Conservation (phyloP, 2,113 vertebrate genomes). For the Zosterops japonicus region DNA sequence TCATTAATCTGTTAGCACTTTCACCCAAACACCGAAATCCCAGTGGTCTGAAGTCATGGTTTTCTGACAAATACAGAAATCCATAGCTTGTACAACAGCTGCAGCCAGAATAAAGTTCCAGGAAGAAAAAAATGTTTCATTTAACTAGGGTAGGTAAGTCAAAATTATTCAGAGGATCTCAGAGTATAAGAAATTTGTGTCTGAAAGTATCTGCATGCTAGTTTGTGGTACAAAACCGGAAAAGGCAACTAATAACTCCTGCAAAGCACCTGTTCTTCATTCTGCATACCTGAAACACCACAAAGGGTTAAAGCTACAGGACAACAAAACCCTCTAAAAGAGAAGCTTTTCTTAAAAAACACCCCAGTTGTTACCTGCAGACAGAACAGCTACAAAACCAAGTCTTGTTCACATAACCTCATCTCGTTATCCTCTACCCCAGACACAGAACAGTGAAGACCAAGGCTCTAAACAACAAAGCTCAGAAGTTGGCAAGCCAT, state of each 20-base stretch:
- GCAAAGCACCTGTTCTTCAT: neutral
- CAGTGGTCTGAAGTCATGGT: slow-evolving; percentile 55
- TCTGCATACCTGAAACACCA: neutral
- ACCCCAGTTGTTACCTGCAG: neutral
- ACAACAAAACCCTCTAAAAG: neutral
- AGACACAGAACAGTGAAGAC: neutral
- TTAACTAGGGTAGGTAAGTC: neutral
- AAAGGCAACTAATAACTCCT: neutral
- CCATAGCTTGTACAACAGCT: slow-evolving; percentile 54
- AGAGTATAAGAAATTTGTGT: neutral
- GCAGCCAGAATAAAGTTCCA: slow-evolving; percentile 42
- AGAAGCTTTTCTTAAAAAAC: neutral
- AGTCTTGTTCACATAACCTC: neutral
- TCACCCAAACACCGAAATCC: slow-evolving; percentile 59
- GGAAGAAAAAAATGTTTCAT: neutral
- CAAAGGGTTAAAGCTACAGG: neutral
- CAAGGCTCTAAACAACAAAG: neutral
- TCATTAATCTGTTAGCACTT: slow-evolving; percentile 63
- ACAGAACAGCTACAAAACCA: neutral
- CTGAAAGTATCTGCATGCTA: neutral
- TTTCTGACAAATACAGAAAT: slow-evolving; percentile 43
- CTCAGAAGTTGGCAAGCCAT: neutral
- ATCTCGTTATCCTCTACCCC: neutral
- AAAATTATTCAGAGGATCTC: neutral
- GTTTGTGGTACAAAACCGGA: neutral